Base-by-base conservation (phyloP, 2,797 vertebrate genomes). In the Etheostoma perlongum region DNA sequence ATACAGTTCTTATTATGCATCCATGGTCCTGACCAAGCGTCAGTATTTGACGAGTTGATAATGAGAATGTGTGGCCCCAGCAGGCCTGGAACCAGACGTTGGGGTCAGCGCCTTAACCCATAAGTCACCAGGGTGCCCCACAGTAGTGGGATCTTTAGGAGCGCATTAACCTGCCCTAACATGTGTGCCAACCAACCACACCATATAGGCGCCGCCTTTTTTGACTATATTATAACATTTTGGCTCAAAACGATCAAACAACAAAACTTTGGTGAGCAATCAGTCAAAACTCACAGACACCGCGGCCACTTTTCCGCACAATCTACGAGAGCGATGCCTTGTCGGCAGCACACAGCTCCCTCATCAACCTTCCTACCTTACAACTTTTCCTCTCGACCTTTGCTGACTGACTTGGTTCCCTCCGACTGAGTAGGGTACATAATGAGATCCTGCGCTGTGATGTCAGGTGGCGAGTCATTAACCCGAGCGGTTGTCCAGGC, bases 401-500 rank as follows among this genome's bases (percentile, higher is more conserved):
- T 2, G 11, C 54, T 2, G 18, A 42, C 30, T 16, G 5, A 4
- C 66, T 15, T 0, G 10, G 13, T 23, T 48, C 55, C 4, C 21
- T 47, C 27, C 0, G 14, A 15, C 36, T 48, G 62, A 36, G 16
- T 73, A 46, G 23, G 16, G 73, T 48, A 1, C n/a, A 25, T 79
- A 85, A 83, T 75, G 78, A 71, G 60, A 54, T 13, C n/a, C 78
- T 30, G 59, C 6, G 10, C 52, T 21, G 61, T 48, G 33, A 67
- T 72, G 74, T 74, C 61, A 66, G 69, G 62, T 61, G 72, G 67
- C 16, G 60, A 66, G 67, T 74, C 60, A 79, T 83, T 83, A 81
- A 83, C 73, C 62, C 40, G 2, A 76, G 69, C 72, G 19, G 66
- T 79, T 66, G 79, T 58, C 54, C 30, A 1, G 49, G 82, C 86